Evolutionary conservation across 2,888 invertebrate species (phyloP), one percentile per base, ranked within the genome.

Genomic region (Melieria picta): DNA sequence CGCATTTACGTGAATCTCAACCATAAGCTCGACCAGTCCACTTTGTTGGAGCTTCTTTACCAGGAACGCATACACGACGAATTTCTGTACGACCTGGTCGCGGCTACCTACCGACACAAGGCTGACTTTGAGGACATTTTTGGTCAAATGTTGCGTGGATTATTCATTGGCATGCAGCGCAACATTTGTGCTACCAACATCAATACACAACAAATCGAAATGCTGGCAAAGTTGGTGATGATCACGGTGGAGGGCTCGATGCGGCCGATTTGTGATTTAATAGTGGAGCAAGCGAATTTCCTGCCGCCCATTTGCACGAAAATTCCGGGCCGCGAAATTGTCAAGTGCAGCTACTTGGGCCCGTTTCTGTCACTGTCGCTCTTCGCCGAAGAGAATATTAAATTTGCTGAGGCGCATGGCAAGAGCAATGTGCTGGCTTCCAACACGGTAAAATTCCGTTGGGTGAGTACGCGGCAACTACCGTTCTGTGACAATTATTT

Each of bases 291-390:
- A 85, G 87, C 90, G 4, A 94, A 95, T 83, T 95, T 93, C 87
- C 83, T 91, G 72, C 95, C 94, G 0, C 90, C 91, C 9, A 87
- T 92, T 2, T 90, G 93, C 77, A 93, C 94, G 2, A 91, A 91
- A 1, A 93, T 93, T 6, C 90, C 90, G 0, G 98, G 98, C 0
- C 89, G 96, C 57, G 98, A 99, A 87, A 89, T 98, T 71, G 92
- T 94, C 0, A 90, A 93, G 66, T 91, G 93, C 62, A 94, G 96
- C 71, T 96, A 92, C 83, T 90, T 99, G 7, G 98, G 97, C 13
- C 96, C 98, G 0, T 98, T 99, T 87, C 90, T 99, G 76, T 92
- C 93, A 9, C 91, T 98, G 0, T 97, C 98, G 0, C 91, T 97
- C 3, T 96, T 98, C 86, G 96, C 95, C 52, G 98, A 98, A 83